Base-by-base conservation (phyloP, 2,113 vertebrate genomes). In the Myiagra hebetior region DNA sequence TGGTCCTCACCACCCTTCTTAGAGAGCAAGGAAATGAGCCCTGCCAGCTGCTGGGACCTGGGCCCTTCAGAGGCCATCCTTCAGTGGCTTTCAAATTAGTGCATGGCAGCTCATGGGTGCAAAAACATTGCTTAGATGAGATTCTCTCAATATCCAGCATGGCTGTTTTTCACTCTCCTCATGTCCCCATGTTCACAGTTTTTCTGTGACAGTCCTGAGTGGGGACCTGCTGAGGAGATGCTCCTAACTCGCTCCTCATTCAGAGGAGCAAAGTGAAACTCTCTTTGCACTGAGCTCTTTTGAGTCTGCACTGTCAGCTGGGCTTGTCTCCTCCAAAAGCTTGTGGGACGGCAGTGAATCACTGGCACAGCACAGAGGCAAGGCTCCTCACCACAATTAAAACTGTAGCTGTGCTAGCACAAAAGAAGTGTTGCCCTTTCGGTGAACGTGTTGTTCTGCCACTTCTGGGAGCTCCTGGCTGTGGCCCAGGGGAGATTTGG, bases 1-100 rank as follows among this genome's bases (percentile, higher is more conserved):
- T 96, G 96, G 95, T 96, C 92, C 92, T 93, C 74, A 77, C 39
- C 56, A 9, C 46, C 27, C 20, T 37, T 52, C 67, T 37, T 2
- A 30, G 65, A 59, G 70, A 0, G 1, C 53, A 87, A 91, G 85
- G 81, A 93, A 94, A 90, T 50, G 87, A 95, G 59, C 35, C 49
- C 79, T 70, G 53, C 35, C 13, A 15, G 31, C 42, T 56, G n/a
- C 24, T 77, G 47, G 83, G 52, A 59, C 52, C 35, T 44, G n/a
- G 33, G 28, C 44, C 27, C 35, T 52, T 81, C 55, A 57, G 41
- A 57, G 49, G 10, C 59, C 0, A 1, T 9, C 52, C 63, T 84
- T 53, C 52, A 33, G 9, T 5, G 78, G 21, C 31, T 77, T 87
- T 69, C 35, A 65, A 46, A 86, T 26, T 7, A 78, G n/a, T 4